Conservation (phyloP, 2,113 vertebrate species). For the Eubucco bourcierii region DNA sequence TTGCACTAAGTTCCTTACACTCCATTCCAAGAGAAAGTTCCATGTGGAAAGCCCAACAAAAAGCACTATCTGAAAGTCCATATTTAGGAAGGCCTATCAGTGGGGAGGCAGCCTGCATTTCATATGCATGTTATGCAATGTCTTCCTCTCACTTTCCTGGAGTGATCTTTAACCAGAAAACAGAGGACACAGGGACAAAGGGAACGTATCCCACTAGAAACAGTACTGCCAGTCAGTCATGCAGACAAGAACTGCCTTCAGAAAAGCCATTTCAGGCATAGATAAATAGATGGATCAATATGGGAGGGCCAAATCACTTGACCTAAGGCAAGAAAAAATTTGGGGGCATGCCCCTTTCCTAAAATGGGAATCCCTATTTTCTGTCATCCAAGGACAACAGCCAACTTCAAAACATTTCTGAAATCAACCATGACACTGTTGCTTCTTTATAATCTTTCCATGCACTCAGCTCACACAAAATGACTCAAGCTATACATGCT, state of each 20-base stretch:
- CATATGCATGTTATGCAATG: not conserved
- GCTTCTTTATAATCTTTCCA: not conserved
- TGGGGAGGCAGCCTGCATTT: slow-evolving; percentile 26
- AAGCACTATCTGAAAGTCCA: not conserved
- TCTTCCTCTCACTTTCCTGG: not conserved
- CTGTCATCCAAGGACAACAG: slow-evolving; percentile 11
- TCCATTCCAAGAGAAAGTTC: not conserved
- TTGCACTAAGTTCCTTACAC: not conserved
- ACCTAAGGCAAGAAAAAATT: slow-evolving; percentile 59
- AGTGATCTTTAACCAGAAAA: slow-evolving; percentile 28
- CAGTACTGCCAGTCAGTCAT: slow-evolving; percentile 49
- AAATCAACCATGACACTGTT: slow-evolving; percentile 27
- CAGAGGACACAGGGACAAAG: slow-evolving; percentile 41
- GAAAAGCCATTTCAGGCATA: slow-evolving; percentile 54
- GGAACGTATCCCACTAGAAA: slow-evolving; percentile 7
- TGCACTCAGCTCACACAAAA: not conserved
- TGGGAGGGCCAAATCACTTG: slow-evolving; percentile 67
- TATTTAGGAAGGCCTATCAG: not conserved
- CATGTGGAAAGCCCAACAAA: not conserved
- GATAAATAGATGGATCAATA: slow-evolving; percentile 62
- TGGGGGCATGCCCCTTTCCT: slow-evolving; percentile 34
- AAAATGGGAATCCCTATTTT: slow-evolving; percentile 26
- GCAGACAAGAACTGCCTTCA: slow-evolving; percentile 61
- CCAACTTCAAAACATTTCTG: slow-evolving; percentile 43
- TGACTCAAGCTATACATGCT: not conserved